These are phyloP conservation scores for Chalcosyrphus nemorum DNA, from an alignment of 2,888 invertebrate species.

Conservation along the genomic window DNA sequence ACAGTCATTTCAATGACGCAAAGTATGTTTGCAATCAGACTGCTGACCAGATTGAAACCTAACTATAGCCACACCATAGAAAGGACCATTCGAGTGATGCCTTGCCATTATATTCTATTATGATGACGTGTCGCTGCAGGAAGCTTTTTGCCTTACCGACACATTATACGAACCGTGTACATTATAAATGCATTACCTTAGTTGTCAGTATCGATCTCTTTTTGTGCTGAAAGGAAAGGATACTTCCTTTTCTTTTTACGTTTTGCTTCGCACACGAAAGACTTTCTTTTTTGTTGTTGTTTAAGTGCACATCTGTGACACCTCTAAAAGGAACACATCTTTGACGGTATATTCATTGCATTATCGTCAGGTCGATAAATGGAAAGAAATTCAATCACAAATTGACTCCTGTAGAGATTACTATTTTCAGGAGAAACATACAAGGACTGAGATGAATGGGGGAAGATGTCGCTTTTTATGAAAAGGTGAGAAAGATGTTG, in stretches of 20 bases:
- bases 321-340: neutral
- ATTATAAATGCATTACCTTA: conserved; percentile 44
- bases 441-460: too few relatives aligned
- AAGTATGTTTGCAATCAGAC: neutral
- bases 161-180: neutral
- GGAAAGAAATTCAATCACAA: neutral
- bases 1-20: neutral
- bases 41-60: neutral
- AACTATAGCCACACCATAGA: neutral
- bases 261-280: neutral
- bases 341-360: neutral
- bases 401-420: too few relatives aligned
- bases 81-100: neutral
- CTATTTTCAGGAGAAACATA: too few relatives aligned
- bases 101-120: neutral
- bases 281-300: neutral
- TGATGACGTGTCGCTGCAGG: neutral
- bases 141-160: neutral
- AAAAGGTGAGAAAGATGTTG: too few relatives aligned
- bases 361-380: neutral
- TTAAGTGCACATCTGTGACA: neutral
- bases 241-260: neutral
- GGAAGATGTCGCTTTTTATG: too few relatives aligned
- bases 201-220: conserved; percentile 24
- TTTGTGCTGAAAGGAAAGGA: neutral